Conservation (phyloP, 2,888 invertebrate species). For the Drosophila trichaetosa region DNA sequence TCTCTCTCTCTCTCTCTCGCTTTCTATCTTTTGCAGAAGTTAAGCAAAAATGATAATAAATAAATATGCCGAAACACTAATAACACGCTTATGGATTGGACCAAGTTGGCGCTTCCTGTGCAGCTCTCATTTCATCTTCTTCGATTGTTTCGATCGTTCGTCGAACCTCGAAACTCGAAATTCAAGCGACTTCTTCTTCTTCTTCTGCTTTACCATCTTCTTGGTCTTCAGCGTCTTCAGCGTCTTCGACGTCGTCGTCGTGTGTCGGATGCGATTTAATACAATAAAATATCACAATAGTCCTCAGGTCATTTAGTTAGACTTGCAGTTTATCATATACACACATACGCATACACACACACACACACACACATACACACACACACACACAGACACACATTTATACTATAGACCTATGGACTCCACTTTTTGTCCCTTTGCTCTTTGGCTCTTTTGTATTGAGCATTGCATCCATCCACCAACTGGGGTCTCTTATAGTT, state of each 20-base stretch:
- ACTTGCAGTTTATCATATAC: conserved; percentile 79
- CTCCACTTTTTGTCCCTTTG: conserved; percentile 30
- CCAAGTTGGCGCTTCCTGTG: conserved; percentile 77
- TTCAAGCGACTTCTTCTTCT: conserved; percentile 21
- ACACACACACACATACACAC: neutral
- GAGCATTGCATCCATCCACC: conserved; percentile 8
- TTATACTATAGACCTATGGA: conserved; percentile 19
- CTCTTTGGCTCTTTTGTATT: conserved; percentile 22
- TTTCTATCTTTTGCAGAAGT: conserved; percentile 20
- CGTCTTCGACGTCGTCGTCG: conserved; percentile 35
- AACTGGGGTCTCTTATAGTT: conserved; percentile 20
- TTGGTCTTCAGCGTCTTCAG: neutral
- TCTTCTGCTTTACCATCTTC: conserved; percentile 9
- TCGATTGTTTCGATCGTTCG: conserved; percentile 27
- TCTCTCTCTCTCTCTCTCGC: neutral
- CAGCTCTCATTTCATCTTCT: conserved; percentile 24
- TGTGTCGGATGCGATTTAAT: conserved; percentile 83
- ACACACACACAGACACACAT: neutral
- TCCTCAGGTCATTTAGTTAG: conserved; percentile 85
- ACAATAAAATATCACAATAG: conserved; percentile 85
- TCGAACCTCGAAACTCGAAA: conserved; percentile 40
- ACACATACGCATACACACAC: conserved; percentile 35
- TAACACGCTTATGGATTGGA: conserved; percentile 78
- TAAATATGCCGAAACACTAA: conserved; percentile 80
- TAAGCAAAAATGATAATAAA: conserved; percentile 75